phyloP scores from a whole-genome alignment of 2,797 vertebrate genomes.

The Anisognathus igniventris region DNA sequence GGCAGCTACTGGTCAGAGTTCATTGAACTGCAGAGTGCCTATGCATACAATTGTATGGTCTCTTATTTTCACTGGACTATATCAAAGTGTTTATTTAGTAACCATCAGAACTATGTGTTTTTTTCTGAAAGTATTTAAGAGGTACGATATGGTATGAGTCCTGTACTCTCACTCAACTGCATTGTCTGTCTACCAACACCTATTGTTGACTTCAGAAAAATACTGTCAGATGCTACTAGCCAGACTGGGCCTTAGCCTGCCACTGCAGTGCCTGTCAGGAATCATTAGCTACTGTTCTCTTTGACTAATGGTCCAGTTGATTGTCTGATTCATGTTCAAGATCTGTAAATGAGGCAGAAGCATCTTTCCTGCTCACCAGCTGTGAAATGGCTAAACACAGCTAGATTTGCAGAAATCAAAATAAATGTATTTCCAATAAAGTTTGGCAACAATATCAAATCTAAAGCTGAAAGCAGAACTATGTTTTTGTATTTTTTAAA shows the following conservation, averaged over 20 bases:
- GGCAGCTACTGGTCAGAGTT: neutral
- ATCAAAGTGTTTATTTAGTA: neutral
- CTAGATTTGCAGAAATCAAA: constrained; percentile 78
- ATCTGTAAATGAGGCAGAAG: constrained; percentile 81
- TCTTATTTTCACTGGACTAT: neutral
- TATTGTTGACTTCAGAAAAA: constrained; percentile 65
- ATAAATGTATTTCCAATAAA: constrained; percentile 73
- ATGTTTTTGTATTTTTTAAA: constrained; percentile 5
- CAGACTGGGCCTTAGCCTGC: constrained; percentile 76
- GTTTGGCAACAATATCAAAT: constrained; percentile 65
- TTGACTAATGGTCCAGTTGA: constrained; percentile 92
- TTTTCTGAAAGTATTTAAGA: constrained; percentile 1
- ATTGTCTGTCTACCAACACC: constrained; percentile 53
- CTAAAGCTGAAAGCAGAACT: constrained; percentile 31
- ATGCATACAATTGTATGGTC: neutral
- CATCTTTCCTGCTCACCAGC: constrained; percentile 82
- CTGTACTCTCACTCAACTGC: constrained; percentile 31
- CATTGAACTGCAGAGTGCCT: neutral
- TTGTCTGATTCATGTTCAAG: constrained; percentile 85
- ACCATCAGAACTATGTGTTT: neutral
- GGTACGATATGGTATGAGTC: neutral
- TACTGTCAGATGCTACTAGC: constrained; percentile 68
- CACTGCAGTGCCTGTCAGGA: constrained; percentile 85
- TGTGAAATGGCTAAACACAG: constrained; percentile 75
- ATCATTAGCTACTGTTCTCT: constrained; percentile 83